Percentiles rank a stretch among this genome's conserved stretches.
Evolutionary conservation across 1,140 invertebrate genomes (phyloP).

Genomic region (Caenorhabditis elegans): WBcel235 BX284605.5:9202501-9203000

Average conservation of each 20-base stretch:
- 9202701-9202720: no score
- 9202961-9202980: background rate
- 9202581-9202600: background rate
- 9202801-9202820: no score
- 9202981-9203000: constrained; percentile 17
- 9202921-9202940: background rate
- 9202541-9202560: background rate
- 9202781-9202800: no score
- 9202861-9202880: background rate
- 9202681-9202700: no score
- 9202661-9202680: no score
- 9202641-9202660: no score
- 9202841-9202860: background rate
- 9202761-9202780: no score
- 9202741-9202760: no score
- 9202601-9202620: background rate
- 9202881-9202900: constrained; percentile 5
- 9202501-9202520: constrained; percentile 4
- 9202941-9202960: constrained; percentile 2
- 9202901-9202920: background rate
- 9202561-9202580: background rate
- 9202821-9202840: background rate
- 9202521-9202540: background rate
- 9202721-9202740: no score
- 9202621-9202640: no score